Evolutionary conservation across 2,797 vertebrate species (phyloP).

Genomic region (Podarcis lilfordi): DNA sequence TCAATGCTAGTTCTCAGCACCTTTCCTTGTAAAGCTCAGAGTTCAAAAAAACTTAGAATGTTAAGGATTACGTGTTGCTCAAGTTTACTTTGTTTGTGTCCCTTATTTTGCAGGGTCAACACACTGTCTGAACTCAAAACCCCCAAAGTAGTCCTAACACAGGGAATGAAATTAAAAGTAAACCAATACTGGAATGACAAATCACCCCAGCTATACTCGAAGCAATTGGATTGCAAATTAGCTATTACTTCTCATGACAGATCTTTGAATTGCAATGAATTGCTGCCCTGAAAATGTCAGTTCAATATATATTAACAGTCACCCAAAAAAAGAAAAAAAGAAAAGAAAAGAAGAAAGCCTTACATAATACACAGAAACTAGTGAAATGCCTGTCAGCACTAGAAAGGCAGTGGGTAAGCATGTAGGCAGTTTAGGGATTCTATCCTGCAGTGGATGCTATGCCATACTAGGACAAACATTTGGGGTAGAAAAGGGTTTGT

Average conservation of each 20-base stretch:
- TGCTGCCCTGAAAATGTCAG: slow-evolving; percentile 18
- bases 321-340: neutral
- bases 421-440: neutral
- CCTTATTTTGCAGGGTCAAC: neutral
- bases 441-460: neutral
- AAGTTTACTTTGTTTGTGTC: neutral
- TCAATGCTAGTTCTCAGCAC: neutral
- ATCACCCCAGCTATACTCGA: neutral
- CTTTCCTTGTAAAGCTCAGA: neutral
- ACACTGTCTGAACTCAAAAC: neutral
- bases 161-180: neutral
- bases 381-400: neutral
- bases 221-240: neutral
- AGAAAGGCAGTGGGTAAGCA: neutral
- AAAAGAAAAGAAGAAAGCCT: neutral
- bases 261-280: slow-evolving; percentile 10
- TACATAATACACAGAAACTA: neutral
- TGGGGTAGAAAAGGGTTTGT: neutral
- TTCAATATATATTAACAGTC: neutral
- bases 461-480: neutral
- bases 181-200: neutral
- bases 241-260: neutral
- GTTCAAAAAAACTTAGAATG: neutral
- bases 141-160: neutral
- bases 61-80: neutral